A percentile compares a stretch with the other conserved stretches of the same genome.
These are phyloP conservation scores for Aleiodes leptofemur DNA, from an alignment of 2,888 invertebrate species.

Conservation along the genomic window DNA sequence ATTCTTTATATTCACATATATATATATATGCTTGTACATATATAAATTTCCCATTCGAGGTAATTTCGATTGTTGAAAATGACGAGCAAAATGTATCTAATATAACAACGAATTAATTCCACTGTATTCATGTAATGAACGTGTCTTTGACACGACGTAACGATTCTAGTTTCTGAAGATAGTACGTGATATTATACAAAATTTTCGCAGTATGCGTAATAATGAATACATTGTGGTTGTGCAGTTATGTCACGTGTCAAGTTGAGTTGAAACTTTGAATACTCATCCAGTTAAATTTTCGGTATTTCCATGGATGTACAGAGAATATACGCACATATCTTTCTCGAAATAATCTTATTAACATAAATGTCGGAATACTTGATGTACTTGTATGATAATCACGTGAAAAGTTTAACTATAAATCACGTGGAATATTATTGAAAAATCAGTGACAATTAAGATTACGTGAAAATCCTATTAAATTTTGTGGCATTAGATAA, in stretches of 20 bases:
- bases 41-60: too few species aligned
- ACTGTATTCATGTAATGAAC: background rate
- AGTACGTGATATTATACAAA: constrained; percentile 1
- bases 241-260: constrained; percentile 64
- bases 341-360: constrained; percentile 37
- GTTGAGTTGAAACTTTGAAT: constrained; percentile 65
- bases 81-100: background rate
- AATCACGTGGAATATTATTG: too few species aligned
- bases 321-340: constrained; percentile 12
- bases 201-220: constrained; percentile 54
- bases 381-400: background rate
- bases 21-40: too few species aligned
- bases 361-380: constrained; percentile 15
- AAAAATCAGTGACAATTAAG: too few species aligned
- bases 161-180: constrained; percentile 48
- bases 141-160: constrained; percentile 5
- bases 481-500: background rate
- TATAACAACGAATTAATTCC: background rate
- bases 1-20: too few species aligned
- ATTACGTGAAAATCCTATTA: background rate
- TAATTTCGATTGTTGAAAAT: too few species aligned
- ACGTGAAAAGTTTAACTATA: too few species aligned
- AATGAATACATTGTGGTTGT: constrained; percentile 63
- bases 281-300: constrained; percentile 60
- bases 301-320: constrained; percentile 24